A percentile compares a stretch with the other conserved stretches of the same genome.
phyloP scores from a whole-genome alignment of 2,797 vertebrate species.

The Hephaestus fuliginosus region DNA sequence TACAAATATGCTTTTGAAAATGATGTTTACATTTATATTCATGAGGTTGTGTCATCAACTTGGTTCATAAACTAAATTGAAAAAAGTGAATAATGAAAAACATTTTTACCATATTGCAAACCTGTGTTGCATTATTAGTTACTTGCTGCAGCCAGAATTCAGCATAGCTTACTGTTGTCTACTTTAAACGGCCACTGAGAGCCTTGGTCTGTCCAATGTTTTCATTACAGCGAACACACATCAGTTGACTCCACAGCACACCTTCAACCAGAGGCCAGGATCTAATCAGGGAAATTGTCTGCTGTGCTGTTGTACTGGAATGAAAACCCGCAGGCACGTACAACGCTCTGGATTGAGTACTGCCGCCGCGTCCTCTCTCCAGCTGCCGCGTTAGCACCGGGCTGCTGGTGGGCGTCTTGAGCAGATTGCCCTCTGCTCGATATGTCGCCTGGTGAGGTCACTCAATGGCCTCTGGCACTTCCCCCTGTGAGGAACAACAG shows the following conservation, averaged over 20 bases:
- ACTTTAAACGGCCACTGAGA: not conserved
- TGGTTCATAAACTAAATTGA: not conserved
- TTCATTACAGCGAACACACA: conserved; percentile 33
- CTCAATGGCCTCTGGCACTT: conserved; percentile 72
- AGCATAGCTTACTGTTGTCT: not conserved
- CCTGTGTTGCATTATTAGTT: not conserved
- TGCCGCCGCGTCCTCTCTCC: conserved; percentile 3
- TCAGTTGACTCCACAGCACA: conserved; percentile 41
- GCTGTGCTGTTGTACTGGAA: not conserved
- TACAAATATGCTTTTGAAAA: not conserved
- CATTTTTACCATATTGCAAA: not conserved
- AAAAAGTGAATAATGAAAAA: not conserved
- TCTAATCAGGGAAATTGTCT: conserved; percentile 42
- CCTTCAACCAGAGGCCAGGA: conserved; percentile 37
- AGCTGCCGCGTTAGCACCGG: conserved; percentile 5
- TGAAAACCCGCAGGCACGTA: conserved; percentile 37
- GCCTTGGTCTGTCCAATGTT: conserved; percentile 1
- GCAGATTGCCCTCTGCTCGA: conserved; percentile 70
- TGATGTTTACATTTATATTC: not conserved
- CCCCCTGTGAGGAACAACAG: conserved; percentile 77
- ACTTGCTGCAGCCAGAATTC: not conserved
- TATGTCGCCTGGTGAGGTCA: conserved; percentile 78
- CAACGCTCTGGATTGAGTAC: conserved; percentile 7
- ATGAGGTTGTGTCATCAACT: not conserved
- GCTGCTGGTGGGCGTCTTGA: conserved; percentile 70